Base-by-base conservation (phyloP, 2,113 vertebrate genomes). In the Cebus imitator region DNA sequence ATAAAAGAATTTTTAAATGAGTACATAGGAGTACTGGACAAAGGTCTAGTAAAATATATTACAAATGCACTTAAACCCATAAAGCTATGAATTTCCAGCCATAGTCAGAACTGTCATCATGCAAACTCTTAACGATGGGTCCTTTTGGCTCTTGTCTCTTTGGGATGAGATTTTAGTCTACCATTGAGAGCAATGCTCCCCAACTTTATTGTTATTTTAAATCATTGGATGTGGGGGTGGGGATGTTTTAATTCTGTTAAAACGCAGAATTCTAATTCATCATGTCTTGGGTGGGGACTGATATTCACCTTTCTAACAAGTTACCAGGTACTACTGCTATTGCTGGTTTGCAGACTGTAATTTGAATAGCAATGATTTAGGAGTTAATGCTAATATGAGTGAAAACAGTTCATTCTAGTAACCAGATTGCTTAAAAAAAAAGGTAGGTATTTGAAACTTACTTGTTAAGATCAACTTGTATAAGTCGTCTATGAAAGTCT, bases 401-500 rank as follows among this genome's bases (percentile, higher is more conserved):
- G 52, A 82, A 81, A 40, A 82, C 2, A 75, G 43, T 48, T 72
- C 27, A 48, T 48, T 86, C 55, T 30, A 75, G 8, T 10, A 55
- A 87, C 9, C 17, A 66, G 2, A 50, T 2, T 7, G 17, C 25
- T 52, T 52, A 18, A 52, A 52, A 52, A 52, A 52, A 52, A 52
- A 52, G 16, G 16, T 40, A 93, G 48, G 27, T 17, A 68, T 93
- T 78, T 83, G 61, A 95, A 55, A 98, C 99, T 98, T 99, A 99
- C 99, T 99, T 97, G n/a, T 98, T 98, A 90, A 92, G 98, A 98
- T 99, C 98, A 68, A 99, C 94, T 64, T 97, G 97, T 84, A 97
- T 97, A 35, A 99, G 98, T 55, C 99, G 98, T 89, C 98, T 94
- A 4, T 99, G 99, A 94, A 99, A 99, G 89, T 98, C 99, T 20